A percentile compares a stretch with the other conserved stretches of the same genome.
phyloP scores from a whole-genome alignment of 2,797 vertebrate genomes.

The Pantherophis vulpinus region DNA sequence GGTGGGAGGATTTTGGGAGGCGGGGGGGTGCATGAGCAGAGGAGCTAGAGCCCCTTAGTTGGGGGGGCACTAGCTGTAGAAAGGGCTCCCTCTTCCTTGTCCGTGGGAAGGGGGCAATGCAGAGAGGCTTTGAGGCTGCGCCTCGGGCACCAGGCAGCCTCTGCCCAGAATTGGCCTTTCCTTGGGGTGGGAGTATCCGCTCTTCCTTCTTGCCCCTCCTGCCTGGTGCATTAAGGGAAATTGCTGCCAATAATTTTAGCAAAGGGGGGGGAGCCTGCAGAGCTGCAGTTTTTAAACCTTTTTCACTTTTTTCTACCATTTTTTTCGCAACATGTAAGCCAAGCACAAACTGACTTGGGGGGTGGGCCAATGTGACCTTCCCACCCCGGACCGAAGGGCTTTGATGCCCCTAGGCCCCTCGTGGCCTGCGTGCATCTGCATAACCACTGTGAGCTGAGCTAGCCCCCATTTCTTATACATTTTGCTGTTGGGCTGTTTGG shows the following conservation, averaged over 20 bases:
- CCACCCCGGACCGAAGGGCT: constrained; percentile 13
- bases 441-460: constrained; percentile 38
- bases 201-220: no score
- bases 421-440: background rate
- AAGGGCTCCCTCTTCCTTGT: background rate
- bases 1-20: background rate
- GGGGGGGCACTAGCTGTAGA: background rate
- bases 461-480: background rate
- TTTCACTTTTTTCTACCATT: constrained; percentile 47
- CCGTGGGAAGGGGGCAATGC: background rate
- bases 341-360: constrained; percentile 24
- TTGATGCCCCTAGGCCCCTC: background rate
- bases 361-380: background rate
- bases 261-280: background rate
- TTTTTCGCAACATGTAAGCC: background rate
- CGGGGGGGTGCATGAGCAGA: background rate
- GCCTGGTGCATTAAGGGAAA: background rate
- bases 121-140: background rate
- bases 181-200: rapidly evolving
- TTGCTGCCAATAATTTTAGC: background rate
- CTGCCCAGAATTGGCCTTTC: background rate
- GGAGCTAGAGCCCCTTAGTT: background rate
- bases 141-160: constrained; percentile 30
- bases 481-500: constrained; percentile 47
- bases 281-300: constrained; percentile 38